Percentiles rank a stretch among this genome's conserved stretches.
These are phyloP conservation scores for Maccullochella peelii DNA, from an alignment of 2,113 vertebrate species.

Conservation along the genomic window DNA sequence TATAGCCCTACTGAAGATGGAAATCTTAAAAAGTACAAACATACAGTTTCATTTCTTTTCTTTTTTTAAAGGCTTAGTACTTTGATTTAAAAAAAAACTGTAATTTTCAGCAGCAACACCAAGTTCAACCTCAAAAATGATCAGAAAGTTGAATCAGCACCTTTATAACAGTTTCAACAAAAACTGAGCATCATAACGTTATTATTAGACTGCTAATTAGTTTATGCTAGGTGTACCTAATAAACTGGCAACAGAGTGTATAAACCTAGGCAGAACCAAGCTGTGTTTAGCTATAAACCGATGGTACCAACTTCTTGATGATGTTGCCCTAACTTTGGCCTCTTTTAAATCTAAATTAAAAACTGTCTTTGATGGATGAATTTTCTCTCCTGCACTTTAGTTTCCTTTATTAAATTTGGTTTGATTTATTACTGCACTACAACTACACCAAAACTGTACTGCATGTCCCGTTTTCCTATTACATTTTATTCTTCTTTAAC, in stretches of 20 bases:
- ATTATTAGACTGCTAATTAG: not conserved
- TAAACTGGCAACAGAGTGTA: not conserved
- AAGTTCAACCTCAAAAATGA: too few species aligned
- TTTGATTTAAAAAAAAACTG: not conserved
- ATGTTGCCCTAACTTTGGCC: not conserved
- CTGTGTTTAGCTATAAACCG: not conserved
- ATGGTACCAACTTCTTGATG: not conserved
- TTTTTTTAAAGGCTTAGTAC: not conserved
- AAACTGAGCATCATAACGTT: too few species aligned
- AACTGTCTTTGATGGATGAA: constrained; percentile 10
- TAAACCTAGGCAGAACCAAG: not conserved
- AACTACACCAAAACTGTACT: not conserved
- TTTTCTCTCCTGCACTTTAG: constrained; percentile 11
- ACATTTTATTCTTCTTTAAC: too few species aligned
- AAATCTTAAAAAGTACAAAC: not conserved
- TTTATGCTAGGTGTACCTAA: not conserved
- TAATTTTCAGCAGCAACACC: not conserved
- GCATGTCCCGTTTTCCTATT: not conserved
- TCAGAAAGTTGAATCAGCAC: too few species aligned
- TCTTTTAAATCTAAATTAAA: constrained; percentile 17
- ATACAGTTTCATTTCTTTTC: not conserved
- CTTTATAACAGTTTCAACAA: too few species aligned
- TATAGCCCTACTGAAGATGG: not conserved
- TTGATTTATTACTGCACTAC: constrained; percentile 29
- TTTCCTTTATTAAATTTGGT: constrained; percentile 26